A percentile compares a stretch with the other conserved stretches of the same genome.
These are phyloP conservation scores for Poecilia picta DNA, from an alignment of 2,797 vertebrate species.

Conservation along the genomic window DNA sequence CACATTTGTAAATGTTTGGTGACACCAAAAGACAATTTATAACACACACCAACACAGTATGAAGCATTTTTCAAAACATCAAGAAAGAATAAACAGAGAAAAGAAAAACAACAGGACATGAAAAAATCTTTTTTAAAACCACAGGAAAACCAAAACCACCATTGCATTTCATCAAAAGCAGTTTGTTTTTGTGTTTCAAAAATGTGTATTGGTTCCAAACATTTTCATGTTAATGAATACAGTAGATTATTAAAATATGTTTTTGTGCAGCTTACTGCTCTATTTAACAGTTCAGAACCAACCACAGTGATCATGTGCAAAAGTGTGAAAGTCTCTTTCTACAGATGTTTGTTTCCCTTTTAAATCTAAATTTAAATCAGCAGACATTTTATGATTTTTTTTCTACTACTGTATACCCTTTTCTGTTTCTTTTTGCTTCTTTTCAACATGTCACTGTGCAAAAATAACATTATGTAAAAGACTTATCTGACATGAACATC, in stretches of 20 bases:
- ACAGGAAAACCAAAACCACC: background rate
- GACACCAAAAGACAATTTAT: background rate
- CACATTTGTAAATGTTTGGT: background rate
- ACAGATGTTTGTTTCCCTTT: background rate
- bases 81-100: background rate
- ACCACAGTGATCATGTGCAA: background rate
- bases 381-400: background rate
- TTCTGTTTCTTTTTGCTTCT: background rate
- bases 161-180: background rate
- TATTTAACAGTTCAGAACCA: background rate
- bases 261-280: background rate
- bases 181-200: background rate
- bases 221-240: background rate
- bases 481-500: background rate
- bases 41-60: background rate
- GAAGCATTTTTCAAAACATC: background rate
- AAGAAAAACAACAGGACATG: background rate
- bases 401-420: background rate
- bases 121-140: background rate
- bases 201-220: background rate
- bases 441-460: background rate
- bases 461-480: background rate
- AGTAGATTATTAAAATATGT: background rate
- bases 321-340: background rate
- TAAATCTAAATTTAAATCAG: background rate